phyloP scores from a whole-genome alignment of 2,113 vertebrate species.

The Dendropsophus ebraccatus region DNA sequence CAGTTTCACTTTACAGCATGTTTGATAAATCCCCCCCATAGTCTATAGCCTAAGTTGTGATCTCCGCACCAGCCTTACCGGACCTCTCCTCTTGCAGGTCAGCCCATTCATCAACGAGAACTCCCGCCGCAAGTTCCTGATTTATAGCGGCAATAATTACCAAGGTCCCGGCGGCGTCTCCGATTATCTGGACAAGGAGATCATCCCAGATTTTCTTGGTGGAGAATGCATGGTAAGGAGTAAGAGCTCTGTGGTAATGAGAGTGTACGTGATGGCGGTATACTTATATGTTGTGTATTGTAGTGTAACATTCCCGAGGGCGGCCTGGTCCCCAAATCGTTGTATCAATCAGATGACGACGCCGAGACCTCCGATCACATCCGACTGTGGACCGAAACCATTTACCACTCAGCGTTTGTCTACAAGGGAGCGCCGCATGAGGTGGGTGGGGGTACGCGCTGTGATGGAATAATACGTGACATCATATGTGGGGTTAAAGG shows the following conservation, averaged over 20 bases:
- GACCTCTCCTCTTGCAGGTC: conserved; percentile 67
- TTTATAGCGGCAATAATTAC: conserved; percentile 83
- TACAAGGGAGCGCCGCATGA: conserved; percentile 79
- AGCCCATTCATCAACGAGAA: conserved; percentile 88
- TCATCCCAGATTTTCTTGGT: conserved; percentile 84
- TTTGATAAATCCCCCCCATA: too few relatives aligned
- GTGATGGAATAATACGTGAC: too few relatives aligned
- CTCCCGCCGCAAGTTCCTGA: conserved; percentile 82
- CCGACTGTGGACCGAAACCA: conserved; percentile 80
- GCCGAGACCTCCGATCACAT: conserved; percentile 75
- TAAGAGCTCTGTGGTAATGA: too few relatives aligned
- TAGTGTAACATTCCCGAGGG: conserved; percentile 84
- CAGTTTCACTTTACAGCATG: too few relatives aligned
- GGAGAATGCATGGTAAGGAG: conserved; percentile 81
- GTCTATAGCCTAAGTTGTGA: not conserved
- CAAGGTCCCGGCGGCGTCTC: conserved; percentile 82
- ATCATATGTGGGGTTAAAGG: too few relatives aligned
- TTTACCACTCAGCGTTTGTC: conserved; percentile 79
- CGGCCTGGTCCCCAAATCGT: conserved; percentile 81
- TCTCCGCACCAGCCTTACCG: not conserved
- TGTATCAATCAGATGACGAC: conserved; percentile 78
- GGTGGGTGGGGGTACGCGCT: conserved; percentile 65
- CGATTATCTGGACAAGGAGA: conserved; percentile 79
- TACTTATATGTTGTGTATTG: not conserved
- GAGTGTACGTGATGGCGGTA: not conserved